Evolutionary conservation across 2,888 invertebrate genomes (phyloP), one percentile per base, ranked within the genome.

Genomic region (Synanthedon vespiformis): DNA sequence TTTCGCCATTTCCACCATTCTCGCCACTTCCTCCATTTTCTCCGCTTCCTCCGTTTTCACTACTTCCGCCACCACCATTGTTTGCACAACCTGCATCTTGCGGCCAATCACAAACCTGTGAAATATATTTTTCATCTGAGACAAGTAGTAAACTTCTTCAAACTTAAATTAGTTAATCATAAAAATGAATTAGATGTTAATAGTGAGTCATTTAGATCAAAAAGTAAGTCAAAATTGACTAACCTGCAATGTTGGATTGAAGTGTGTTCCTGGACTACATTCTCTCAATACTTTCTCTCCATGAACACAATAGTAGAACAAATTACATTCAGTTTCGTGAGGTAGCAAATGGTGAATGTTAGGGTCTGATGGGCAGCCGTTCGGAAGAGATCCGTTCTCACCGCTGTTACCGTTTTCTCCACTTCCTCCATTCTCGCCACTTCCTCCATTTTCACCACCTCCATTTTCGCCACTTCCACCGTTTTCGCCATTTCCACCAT

Each of bases 221-320:
- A 5, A 22, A 22, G 22, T 22, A 1, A 22, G 22, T 22, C 22
- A 22, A 22, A 48, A 49, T 49, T 18, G 1, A 40, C 54, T 40
- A 56, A 82, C 81, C 70, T 80, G 79, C 0, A 61, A 3, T 1
- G 50, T 52, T 6, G 54, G 61, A 0, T 73, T 72, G 56, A 83
- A 83, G 1, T 76, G 64, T 0, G 82, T 82, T 0, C 79, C 81
- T 0, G 68, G 68, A 0, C 76, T 63, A 44, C 84, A 84, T 11
- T 53, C 41, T 0, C 67, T 67, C 0, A 78, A 60, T 0, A 54
- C 41, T 49, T 69, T 77, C 51, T 60, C 0, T 0, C 84, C 85
- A 54, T 68, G 72, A 41, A 79, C 76, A 55, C 85, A 86, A 61
- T 80, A 80, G 64, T 85, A 85, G 61, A 80, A 85, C 58, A 71